Percentiles rank a stretch among this genome's conserved stretches.
phyloP scores from a whole-genome alignment of 2,113 vertebrate genomes.

The Desmodus rotundus region DNA sequence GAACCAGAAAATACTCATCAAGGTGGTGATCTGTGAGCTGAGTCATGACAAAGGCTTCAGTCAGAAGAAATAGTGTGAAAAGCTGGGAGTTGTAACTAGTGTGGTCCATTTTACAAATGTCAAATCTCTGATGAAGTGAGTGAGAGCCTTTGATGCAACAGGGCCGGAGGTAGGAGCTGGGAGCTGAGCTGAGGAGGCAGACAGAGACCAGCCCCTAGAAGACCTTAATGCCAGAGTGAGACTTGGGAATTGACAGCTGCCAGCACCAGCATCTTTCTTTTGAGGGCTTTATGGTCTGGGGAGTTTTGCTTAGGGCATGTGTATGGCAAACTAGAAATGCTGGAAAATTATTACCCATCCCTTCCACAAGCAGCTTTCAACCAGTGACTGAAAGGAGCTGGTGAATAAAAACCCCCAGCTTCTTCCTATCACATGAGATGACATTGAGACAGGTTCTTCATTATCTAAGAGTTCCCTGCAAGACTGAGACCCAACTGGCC shows the following conservation, averaged over 20 bases:
- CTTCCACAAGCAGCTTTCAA: background rate
- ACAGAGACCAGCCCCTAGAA: background rate
- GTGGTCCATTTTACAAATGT: background rate
- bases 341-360: background rate
- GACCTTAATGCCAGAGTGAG: background rate
- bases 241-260: background rate
- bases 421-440: background rate
- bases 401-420: background rate
- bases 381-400: background rate
- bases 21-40: background rate
- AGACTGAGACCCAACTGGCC: background rate
- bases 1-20: background rate
- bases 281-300: background rate
- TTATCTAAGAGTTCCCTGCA: background rate
- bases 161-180: background rate
- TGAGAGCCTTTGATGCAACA: background rate
- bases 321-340: background rate
- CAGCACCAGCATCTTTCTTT: background rate
- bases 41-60: background rate
- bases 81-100: background rate
- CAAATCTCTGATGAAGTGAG: background rate
- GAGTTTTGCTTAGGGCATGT: background rate
- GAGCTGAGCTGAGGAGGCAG: background rate
- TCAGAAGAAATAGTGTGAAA: background rate
- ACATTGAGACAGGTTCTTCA: background rate